Percentiles rank a stretch among this genome's conserved stretches.
Conservation (phyloP, 2,797 vertebrate species). For the Allobates femoralis region DNA sequence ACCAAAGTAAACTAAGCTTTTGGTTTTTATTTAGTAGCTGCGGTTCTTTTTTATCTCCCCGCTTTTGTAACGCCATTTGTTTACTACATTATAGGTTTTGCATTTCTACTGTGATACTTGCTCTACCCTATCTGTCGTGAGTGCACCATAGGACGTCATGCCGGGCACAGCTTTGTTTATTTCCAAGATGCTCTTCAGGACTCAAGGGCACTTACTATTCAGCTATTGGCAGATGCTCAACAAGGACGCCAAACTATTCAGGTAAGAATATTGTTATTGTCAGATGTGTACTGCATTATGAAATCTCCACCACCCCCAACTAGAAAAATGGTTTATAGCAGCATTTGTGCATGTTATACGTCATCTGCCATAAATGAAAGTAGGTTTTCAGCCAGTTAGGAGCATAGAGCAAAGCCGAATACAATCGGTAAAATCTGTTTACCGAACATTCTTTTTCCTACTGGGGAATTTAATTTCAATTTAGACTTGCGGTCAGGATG, state of each 20-base stretch:
- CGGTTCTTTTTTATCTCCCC: not conserved
- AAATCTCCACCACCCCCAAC: not conserved
- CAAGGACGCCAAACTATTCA: conserved; percentile 97
- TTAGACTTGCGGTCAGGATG: conserved; percentile 25
- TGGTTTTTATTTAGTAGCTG: no score
- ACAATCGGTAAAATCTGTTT: not conserved
- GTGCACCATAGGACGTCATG: conserved; percentile 89
- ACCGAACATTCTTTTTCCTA: not conserved
- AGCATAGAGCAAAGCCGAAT: not conserved
- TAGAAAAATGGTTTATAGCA: not conserved
- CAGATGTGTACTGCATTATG: not conserved
- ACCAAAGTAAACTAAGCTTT: no score
- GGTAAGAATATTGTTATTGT: conserved; percentile 72
- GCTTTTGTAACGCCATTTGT: not conserved
- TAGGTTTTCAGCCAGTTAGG: no score
- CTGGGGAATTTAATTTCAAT: not conserved
- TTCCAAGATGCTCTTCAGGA: conserved; percentile 97
- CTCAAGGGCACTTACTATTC: conserved; percentile 92
- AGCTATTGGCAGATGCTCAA: conserved; percentile 94
- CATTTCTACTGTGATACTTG: conserved; percentile 97
- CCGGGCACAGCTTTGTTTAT: conserved; percentile 87
- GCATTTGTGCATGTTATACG: not conserved
- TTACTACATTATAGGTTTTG: conserved; percentile 80
- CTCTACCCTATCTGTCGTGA: conserved; percentile 96
- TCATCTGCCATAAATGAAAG: not conserved